phyloP scores from a whole-genome alignment of 2,113 vertebrate species.

The Ranitomeya imitator region DNA sequence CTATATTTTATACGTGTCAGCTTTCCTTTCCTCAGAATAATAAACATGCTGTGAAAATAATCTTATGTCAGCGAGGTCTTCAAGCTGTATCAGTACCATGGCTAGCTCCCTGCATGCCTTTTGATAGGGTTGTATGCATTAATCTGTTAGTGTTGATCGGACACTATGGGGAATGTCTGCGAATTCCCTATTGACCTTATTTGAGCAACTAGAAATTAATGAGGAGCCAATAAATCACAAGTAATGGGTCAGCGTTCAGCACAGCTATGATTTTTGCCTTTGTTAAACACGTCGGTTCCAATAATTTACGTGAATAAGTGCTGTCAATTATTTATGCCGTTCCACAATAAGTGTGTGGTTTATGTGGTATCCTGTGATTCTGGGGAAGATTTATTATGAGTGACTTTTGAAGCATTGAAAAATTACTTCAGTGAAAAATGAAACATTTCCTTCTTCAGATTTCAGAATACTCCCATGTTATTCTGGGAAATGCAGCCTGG shows the following conservation, averaged over 20 bases:
- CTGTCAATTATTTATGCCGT: constrained; percentile 25
- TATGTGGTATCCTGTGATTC: not conserved
- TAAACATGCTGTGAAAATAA: constrained; percentile 40
- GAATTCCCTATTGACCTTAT: constrained; percentile 20
- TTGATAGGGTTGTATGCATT: constrained; percentile 25
- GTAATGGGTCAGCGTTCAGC: not conserved
- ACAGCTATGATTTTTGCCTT: not conserved
- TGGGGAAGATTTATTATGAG: not conserved
- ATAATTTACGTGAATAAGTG: not conserved
- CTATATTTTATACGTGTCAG: not conserved
- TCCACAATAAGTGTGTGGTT: not conserved
- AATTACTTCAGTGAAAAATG: not conserved
- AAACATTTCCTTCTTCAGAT: not conserved
- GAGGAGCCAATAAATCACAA: constrained; percentile 24
- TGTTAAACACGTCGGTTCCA: not conserved
- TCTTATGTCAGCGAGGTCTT: constrained; percentile 19
- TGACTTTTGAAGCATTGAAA: not conserved
- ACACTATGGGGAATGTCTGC: constrained; percentile 6
- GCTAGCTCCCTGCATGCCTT: constrained; percentile 23
- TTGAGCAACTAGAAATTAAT: not conserved
- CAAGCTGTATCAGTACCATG: constrained; percentile 13
- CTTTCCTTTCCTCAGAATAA: not conserved
- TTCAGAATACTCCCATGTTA: not conserved
- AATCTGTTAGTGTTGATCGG: constrained; percentile 28
- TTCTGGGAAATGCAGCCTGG: not conserved